Evolutionary conservation across 2,888 invertebrate species (phyloP), one percentile per base, ranked within the genome.

Genomic region (Euzetes globulus): DNA sequence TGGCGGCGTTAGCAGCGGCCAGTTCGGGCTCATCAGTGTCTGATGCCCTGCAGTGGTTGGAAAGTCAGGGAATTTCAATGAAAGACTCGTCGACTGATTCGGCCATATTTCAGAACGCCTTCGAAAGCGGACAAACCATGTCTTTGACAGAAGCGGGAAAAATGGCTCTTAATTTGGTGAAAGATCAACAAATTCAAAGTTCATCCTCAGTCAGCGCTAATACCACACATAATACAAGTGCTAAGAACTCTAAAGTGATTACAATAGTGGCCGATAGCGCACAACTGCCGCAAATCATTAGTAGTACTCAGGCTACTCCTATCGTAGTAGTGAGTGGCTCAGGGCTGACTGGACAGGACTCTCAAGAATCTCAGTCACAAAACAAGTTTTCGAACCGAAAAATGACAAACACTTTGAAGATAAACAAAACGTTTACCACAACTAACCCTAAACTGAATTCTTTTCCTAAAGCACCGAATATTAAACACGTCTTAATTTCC

Each of bases 61-160:
- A 92, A 82, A 87, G 88, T 79, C 92, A 93, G 83, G 93, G 92
- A 77, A 92, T 93, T 80, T 89, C 91, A 65, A 89, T 94, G 88
- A 88, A 89, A 79, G 87, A 85, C 83, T 90, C 84, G 76, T 22
- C 25, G 7, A 60, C 58, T 7, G 86, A 90, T 77, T 88, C 92
- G 75, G 89, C 89, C 78, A n/a, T 75, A 27, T 72, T 76, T 47
- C 75, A 75, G 15, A 89, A 88, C 76, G 92, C 92, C 45, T 87
- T 94, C 82, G 90, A 91, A 84, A 90, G 89, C 82, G 94, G 94
- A 0, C 89, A 92, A 80, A 91, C 91, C 77, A 88, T 94, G 73
- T 89, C 92, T 77, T 86, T 94, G 70, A 93, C 84, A 79, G 84
- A 83, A 78, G 83, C 83, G 37, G 84, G 84, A 37, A 84, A 83